These are phyloP conservation scores for Branchinecta lindahli DNA, from an alignment of 1,140 invertebrate genomes.

Conservation along the genomic window DNA sequence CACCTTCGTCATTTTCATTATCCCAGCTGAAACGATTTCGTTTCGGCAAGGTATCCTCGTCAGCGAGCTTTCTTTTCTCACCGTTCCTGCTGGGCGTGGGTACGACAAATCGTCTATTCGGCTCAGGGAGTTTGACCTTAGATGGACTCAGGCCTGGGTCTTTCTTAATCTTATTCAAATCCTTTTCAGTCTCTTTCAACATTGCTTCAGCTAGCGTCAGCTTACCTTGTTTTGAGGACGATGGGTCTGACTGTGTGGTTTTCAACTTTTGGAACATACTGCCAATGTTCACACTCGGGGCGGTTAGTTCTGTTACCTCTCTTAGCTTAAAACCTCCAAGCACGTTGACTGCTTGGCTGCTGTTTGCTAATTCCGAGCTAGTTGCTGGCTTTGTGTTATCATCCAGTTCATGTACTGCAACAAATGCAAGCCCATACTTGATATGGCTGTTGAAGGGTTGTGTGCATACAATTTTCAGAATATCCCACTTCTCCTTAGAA, in stretches of 20 bases:
- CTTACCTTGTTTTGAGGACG: neutral
- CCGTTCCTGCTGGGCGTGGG: neutral
- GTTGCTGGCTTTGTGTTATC: constrained; percentile 10
- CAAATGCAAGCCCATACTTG: constrained; percentile 61
- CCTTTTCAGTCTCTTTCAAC: constrained; percentile 11
- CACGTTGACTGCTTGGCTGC: constrained; percentile 16
- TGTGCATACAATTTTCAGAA: constrained; percentile 62
- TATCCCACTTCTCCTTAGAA: constrained; percentile 57
- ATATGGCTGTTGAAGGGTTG: constrained; percentile 70
- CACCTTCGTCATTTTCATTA: no score
- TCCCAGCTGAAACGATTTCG: neutral
- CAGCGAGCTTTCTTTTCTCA: constrained; percentile 13
- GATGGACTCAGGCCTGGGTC: neutral
- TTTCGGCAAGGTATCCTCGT: neutral
- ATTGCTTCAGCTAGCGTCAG: constrained; percentile 1
- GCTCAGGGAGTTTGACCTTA: neutral
- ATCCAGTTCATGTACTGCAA: constrained; percentile 45
- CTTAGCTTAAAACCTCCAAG: constrained; percentile 18
- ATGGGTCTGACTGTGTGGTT: constrained; percentile 4
- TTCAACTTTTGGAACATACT: constrained; percentile 16
- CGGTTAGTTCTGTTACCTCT: constrained; percentile 13
- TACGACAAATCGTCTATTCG: neutral
- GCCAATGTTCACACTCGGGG: constrained; percentile 4
- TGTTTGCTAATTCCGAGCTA: neutral
- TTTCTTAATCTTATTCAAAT: constrained; percentile 14